phyloP scores from a whole-genome alignment of 2,888 invertebrate genomes.

The Lithosia quadra region DNA sequence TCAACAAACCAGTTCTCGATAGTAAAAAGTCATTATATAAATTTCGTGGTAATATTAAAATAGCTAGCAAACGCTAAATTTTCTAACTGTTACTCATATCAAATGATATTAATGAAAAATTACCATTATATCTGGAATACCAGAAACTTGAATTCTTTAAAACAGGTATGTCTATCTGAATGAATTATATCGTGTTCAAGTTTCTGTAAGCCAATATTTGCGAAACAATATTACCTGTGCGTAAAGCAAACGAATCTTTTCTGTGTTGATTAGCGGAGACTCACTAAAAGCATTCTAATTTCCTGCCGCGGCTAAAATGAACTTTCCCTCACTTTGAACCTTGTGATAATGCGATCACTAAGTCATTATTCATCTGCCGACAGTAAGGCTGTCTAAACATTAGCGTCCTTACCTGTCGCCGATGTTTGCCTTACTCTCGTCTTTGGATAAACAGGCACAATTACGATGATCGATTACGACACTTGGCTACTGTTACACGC shows the following conservation, averaged over 20 bases:
- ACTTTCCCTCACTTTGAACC: slow-evolving; percentile 26
- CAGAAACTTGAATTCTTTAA: slow-evolving; percentile 23
- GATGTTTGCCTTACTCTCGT: slow-evolving; percentile 69
- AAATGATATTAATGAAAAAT: slow-evolving; percentile 13
- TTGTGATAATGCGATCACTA: slow-evolving; percentile 56
- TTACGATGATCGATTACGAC: slow-evolving; percentile 80
- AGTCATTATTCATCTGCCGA: slow-evolving; percentile 59
- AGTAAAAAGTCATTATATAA: slow-evolving; percentile 27
- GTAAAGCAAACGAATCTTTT: slow-evolving; percentile 62
- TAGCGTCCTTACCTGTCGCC: slow-evolving; percentile 72
- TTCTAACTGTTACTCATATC: neutral
- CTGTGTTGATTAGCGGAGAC: slow-evolving; percentile 73
- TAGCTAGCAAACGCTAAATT: neutral
- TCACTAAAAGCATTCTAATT: slow-evolving; percentile 68
- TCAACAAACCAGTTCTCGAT: slow-evolving; percentile 32
- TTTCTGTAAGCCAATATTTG: slow-evolving; percentile 63
- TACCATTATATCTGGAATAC: slow-evolving; percentile 29
- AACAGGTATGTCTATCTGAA: slow-evolving; percentile 31
- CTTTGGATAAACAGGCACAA: slow-evolving; percentile 63
- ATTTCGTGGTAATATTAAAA: slow-evolving; percentile 21
- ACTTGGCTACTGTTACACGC: slow-evolving; percentile 69
- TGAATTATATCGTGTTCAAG: slow-evolving; percentile 34
- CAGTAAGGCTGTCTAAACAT: slow-evolving; percentile 67
- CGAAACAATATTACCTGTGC: slow-evolving; percentile 66
- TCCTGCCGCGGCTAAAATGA: slow-evolving; percentile 64